These are phyloP conservation scores for Squalus acanthias DNA, from an alignment of 2,797 vertebrate species.

Conservation along the genomic window DNA sequence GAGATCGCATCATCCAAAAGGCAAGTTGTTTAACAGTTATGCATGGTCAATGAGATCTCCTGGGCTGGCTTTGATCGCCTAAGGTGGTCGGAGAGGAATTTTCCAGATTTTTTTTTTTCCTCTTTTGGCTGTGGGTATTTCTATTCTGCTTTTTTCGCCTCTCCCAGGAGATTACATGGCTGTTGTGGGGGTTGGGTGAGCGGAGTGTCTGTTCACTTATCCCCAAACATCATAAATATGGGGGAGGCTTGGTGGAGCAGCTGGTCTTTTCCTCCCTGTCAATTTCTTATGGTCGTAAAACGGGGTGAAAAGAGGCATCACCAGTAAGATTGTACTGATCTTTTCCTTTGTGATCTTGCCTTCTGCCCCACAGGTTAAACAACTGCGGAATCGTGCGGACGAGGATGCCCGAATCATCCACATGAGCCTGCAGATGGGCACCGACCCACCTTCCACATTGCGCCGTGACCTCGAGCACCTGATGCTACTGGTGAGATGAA, in stretches of 20 bases:
- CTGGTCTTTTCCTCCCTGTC: not conserved
- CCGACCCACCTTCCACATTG: constrained; percentile 79
- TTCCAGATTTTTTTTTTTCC: not conserved
- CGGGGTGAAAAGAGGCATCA: too few species aligned
- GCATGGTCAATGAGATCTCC: too few species aligned
- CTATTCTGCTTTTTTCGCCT: not conserved
- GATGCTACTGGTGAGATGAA: constrained; percentile 76
- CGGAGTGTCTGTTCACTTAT: not conserved
- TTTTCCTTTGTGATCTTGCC: constrained; percentile 25
- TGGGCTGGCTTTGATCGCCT: too few species aligned
- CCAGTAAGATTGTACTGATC: not conserved
- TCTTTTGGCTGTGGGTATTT: not conserved
- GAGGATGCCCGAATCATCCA: constrained; percentile 92
- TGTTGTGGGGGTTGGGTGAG: not conserved
- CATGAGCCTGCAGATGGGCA: constrained; percentile 93
- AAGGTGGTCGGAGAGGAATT: too few species aligned
- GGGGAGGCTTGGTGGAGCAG: not conserved
- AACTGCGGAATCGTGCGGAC: constrained; percentile 89
- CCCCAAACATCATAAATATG: not conserved
- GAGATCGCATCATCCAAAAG: not conserved
- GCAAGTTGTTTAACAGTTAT: not conserved
- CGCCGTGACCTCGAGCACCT: constrained; percentile 88
- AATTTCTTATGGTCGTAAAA: not conserved
- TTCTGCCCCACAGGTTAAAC: constrained; percentile 74
- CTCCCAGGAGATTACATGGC: not conserved